Percentiles rank a stretch among this genome's conserved stretches.
Evolutionary conservation across 2,113 vertebrate species (phyloP).

Genomic region (Aldabrachelys gigantea): DNA sequence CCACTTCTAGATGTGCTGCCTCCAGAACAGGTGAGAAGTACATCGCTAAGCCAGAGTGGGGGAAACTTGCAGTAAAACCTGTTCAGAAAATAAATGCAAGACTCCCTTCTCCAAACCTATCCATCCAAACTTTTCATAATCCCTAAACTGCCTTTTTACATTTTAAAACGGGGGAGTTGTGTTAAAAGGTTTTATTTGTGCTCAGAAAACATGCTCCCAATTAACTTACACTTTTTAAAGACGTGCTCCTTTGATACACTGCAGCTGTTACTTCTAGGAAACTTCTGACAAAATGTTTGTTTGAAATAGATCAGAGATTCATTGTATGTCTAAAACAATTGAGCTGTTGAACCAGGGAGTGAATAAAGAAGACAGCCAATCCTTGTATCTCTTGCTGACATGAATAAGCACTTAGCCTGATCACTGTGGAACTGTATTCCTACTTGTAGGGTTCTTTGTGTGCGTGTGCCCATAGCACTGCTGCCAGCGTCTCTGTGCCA

Average conservation of each 20-base stretch:
- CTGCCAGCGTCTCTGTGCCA: neutral
- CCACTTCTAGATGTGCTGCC: rapidly evolving
- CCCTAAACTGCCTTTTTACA: neutral
- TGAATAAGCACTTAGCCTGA: neutral
- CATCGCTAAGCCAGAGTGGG: neutral
- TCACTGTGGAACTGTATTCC: neutral
- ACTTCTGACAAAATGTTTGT: constrained; percentile 51
- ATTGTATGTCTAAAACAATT: constrained; percentile 66
- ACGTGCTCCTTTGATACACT: constrained; percentile 31
- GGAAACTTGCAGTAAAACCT: neutral
- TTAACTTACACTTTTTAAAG: neutral
- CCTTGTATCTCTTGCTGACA: constrained; percentile 12
- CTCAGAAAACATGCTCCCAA: neutral
- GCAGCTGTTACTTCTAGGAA: constrained; percentile 31
- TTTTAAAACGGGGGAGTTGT: neutral
- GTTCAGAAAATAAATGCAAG: neutral
- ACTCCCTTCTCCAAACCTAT: neutral
- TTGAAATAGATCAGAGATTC: constrained; percentile 62
- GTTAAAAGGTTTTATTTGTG: neutral
- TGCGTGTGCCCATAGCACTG: rapidly evolving
- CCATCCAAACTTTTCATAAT: neutral
- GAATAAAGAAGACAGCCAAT: constrained; percentile 39
- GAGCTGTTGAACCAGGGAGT: constrained; percentile 51
- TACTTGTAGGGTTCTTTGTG: rapidly evolving
- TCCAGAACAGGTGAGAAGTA: neutral